These are phyloP conservation scores for Acheta domesticus DNA, from an alignment of 2,888 invertebrate genomes.

Conservation along the genomic window DNA sequence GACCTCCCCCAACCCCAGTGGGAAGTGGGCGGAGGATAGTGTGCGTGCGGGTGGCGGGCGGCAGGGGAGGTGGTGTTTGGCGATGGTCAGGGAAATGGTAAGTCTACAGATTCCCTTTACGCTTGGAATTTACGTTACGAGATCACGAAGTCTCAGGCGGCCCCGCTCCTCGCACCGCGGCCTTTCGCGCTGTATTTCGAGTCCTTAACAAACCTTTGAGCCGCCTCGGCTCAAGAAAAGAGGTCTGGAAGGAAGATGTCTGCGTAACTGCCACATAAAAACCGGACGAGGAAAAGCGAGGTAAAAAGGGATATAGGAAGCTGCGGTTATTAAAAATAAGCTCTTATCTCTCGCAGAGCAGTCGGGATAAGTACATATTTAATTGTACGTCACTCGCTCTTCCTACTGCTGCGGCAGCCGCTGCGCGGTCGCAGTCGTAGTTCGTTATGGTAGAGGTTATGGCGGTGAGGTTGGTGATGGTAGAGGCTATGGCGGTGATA, in stretches of 20 bases:
- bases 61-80: background rate
- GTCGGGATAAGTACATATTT: background rate
- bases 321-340: background rate
- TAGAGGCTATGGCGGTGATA: too few relatives aligned
- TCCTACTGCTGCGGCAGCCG: background rate
- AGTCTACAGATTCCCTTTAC: background rate
- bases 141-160: background rate
- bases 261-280: background rate
- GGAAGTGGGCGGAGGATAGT: background rate
- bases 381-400: background rate
- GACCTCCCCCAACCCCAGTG: too few relatives aligned
- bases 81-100: background rate
- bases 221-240: background rate
- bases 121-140: background rate
- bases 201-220: slow-evolving; percentile 18
- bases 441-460: too few relatives aligned
- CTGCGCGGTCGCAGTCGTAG: too few relatives aligned
- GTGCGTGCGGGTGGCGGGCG: background rate
- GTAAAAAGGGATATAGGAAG: background rate
- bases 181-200: background rate
- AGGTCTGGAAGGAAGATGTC: background rate
- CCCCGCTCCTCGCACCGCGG: background rate
- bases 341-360: background rate
- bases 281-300: background rate
- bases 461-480: too few relatives aligned